A percentile compares a stretch with the other conserved stretches of the same genome.
Evolutionary conservation across 2,888 invertebrate species (phyloP).

Genomic region (Caenorhabditis doughertyi): DNA sequence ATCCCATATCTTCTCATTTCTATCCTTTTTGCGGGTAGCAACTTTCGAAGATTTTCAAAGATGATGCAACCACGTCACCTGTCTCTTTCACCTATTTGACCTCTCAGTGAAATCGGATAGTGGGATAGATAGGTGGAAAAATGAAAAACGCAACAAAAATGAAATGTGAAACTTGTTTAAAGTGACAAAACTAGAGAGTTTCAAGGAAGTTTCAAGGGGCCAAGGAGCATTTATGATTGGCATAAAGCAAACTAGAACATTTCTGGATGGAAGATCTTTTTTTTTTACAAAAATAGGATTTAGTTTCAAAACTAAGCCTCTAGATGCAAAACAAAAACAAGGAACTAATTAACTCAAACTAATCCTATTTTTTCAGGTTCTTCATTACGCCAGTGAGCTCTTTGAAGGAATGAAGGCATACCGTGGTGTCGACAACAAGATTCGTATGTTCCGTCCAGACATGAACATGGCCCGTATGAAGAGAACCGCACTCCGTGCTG

Average conservation of each 20-base stretch:
- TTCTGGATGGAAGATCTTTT: background rate
- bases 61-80: slow-evolving; percentile 58
- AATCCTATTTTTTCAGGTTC: slow-evolving; percentile 72
- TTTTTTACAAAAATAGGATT: too few species aligned
- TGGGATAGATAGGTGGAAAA: too few species aligned
- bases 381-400: slow-evolving; percentile 86
- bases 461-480: slow-evolving; percentile 96
- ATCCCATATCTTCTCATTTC: background rate
- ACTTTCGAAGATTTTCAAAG: slow-evolving; percentile 59
- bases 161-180: slow-evolving; percentile 32
- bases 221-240: slow-evolving; percentile 15
- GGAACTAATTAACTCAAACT: slow-evolving; percentile 29
- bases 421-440: slow-evolving; percentile 92
- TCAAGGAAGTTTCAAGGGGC: background rate
- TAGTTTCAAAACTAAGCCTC: too few species aligned
- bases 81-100: slow-evolving; percentile 37
- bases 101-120: slow-evolving; percentile 52
- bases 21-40: slow-evolving; percentile 31
- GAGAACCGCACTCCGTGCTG: slow-evolving; percentile 89
- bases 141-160: slow-evolving; percentile 1
- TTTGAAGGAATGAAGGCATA: slow-evolving; percentile 99
- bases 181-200: slow-evolving; percentile 26
- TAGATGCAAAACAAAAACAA: slow-evolving; percentile 3
- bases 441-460: slow-evolving; percentile 95
- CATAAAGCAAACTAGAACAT: background rate